A percentile compares a stretch with the other conserved stretches of the same genome.
Evolutionary conservation across 2,888 invertebrate genomes (phyloP).

Genomic region (Acrobasis consociella): DNA sequence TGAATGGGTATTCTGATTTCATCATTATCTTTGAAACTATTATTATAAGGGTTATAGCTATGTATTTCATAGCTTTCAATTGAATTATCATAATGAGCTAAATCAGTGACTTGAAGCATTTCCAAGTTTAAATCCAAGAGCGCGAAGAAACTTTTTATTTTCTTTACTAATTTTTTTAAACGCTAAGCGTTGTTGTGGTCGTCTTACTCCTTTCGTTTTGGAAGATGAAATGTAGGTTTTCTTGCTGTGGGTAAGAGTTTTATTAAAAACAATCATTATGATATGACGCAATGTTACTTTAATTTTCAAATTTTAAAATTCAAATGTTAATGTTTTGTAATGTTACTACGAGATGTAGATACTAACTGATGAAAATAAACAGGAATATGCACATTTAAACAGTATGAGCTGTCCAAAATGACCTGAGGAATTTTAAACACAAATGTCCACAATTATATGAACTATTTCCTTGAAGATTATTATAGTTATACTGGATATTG

Average conservation of each 20-base stretch:
- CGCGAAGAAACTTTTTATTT: background rate
- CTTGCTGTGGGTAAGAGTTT: background rate
- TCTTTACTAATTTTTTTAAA: slow-evolving; percentile 1
- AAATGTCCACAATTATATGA: background rate
- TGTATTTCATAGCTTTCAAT: no score
- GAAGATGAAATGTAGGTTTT: background rate
- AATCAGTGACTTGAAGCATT: background rate
- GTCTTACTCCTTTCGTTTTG: background rate
- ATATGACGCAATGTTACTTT: background rate
- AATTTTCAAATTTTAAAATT: background rate
- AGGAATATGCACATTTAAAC: background rate
- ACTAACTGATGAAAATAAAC: background rate
- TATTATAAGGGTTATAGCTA: background rate
- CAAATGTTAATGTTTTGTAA: background rate
- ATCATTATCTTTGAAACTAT: background rate
- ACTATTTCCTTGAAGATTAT: background rate
- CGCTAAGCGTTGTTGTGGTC: background rate
- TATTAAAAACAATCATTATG: slow-evolving; percentile 8
- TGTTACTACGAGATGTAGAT: background rate
- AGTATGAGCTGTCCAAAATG: background rate
- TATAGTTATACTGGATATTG: background rate
- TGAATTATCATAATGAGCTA: slow-evolving; percentile 1
- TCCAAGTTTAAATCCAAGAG: slow-evolving; percentile 2
- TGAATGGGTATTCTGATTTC: background rate
- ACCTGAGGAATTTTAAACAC: background rate